Evolutionary conservation across 2,113 vertebrate genomes (phyloP), one percentile per base, ranked within the genome.

Genomic region (Lagopus muta): DNA sequence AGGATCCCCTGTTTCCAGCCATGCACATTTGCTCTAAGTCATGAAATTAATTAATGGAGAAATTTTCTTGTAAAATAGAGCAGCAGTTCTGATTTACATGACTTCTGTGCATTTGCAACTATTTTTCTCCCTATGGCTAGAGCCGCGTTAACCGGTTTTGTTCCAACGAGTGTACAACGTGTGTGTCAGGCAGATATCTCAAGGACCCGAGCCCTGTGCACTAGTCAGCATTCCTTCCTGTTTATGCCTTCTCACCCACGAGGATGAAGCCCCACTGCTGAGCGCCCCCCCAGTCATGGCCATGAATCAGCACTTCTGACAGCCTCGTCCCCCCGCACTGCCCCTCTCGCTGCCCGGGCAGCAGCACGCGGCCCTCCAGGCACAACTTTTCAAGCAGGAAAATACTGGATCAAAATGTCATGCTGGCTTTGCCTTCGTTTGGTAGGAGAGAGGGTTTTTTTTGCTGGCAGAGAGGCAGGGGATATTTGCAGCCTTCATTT

Each of bases 21-120:
- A 97, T 60, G 90, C 78, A 87, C 94, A 93, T 96, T 97, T 96
- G 92, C 94, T 97, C 79, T 95, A 96, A 98, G 94, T 97, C 95
- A 97, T 90, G 92, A 95, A 95, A 97, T 96, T 97, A 97, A 98
- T 97, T 98, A 97, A 97, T 96, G 73, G 82, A 86, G 84, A 95
- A 97, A 94, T 96, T 92, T 95, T 97, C 97, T 96, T 95, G 92
- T 96, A 92, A 94, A 95, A 94, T 92, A 95, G 95, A 97, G 87
- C 94, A 94, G 90, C 76, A 62, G 86, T 91, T 96, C 92, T 93
- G 96, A 98, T 95, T 97, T 96, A 94, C 94, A 95, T 88, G 82
- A 87, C 92, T 97, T 94, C 92, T 84, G 77, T 96, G 96, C 66
- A 69, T 95, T 97, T 95, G 43, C 96, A 95, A 79, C 79, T 93